phyloP scores from a whole-genome alignment of 2,113 vertebrate species.

The Eleginops maclovinus region DNA sequence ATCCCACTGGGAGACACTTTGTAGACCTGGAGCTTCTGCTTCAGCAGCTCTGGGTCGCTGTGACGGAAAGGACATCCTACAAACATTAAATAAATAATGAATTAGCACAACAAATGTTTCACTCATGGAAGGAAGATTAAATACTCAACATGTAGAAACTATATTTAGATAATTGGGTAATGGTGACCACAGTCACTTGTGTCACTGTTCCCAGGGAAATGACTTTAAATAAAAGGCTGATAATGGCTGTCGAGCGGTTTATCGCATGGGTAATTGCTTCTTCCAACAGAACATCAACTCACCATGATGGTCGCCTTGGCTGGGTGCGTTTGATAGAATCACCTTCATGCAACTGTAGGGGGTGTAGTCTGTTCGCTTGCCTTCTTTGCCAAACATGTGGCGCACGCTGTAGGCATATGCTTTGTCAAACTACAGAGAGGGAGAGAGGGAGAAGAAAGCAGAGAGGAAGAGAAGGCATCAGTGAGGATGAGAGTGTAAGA shows the following conservation, averaged over 20 bases:
- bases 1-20: conserved; percentile 89
- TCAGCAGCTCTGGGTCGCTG: conserved; percentile 93
- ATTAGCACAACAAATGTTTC: not conserved
- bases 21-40: conserved; percentile 94
- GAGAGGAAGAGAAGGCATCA: conserved; percentile 52
- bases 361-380: conserved; percentile 96
- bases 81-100: conserved; percentile 21
- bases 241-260: conserved; percentile 1
- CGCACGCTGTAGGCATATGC: conserved; percentile 95
- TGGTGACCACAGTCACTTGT: not conserved
- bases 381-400: conserved; percentile 97
- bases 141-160: not conserved
- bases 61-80: conserved; percentile 97
- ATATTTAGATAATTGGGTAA: not conserved
- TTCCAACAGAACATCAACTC: conserved; percentile 74
- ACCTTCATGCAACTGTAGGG: conserved; percentile 99
- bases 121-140: not conserved
- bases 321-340: conserved; percentile 94
- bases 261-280: conserved; percentile 47
- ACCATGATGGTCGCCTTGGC: conserved; percentile 98
- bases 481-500: conserved; percentile 63
- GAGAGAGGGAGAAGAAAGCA: not conserved
- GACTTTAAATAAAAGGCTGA: not conserved
- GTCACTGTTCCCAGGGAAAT: not conserved
- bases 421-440: conserved; percentile 94